phyloP scores from a whole-genome alignment of 2,113 vertebrate species.

The Zosterops pallidus region DNA sequence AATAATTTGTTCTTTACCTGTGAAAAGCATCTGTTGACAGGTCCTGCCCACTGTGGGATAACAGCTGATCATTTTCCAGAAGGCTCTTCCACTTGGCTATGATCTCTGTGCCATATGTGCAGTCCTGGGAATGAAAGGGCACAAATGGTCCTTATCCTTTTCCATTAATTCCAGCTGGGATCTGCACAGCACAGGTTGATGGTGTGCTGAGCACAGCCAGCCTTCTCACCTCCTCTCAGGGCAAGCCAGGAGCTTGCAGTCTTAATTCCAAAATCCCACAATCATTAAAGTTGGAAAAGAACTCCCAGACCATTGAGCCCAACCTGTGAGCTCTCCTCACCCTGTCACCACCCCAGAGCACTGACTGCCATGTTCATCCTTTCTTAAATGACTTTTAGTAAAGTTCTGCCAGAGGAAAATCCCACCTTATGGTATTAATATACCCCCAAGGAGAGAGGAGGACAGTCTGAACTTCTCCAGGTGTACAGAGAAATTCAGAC shows the following conservation, averaged over 20 bases:
- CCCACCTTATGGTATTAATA: background rate
- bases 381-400: background rate
- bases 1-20: slow-evolving; percentile 69
- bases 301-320: background rate
- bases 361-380: accelerated
- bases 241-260: background rate
- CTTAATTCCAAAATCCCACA: background rate
- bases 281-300: background rate
- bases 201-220: background rate
- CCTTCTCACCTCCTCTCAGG: background rate
- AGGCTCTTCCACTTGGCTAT: slow-evolving; percentile 92
- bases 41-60: slow-evolving; percentile 86
- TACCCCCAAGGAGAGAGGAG: background rate
- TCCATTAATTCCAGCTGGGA: background rate
- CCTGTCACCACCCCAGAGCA: background rate
- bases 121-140: slow-evolving; percentile 77
- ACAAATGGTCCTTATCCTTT: background rate
- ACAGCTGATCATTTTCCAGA: slow-evolving; percentile 86
- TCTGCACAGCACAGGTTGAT: background rate
- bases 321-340: background rate
- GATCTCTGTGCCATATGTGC: slow-evolving; percentile 84
- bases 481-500: background rate
- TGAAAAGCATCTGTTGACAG: slow-evolving; percentile 92
- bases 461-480: background rate
- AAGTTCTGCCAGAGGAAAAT: background rate